Evolutionary conservation across 2,797 vertebrate genomes (phyloP), one percentile per base, ranked within the genome.

Genomic region (Babyrousa celebensis): DNA sequence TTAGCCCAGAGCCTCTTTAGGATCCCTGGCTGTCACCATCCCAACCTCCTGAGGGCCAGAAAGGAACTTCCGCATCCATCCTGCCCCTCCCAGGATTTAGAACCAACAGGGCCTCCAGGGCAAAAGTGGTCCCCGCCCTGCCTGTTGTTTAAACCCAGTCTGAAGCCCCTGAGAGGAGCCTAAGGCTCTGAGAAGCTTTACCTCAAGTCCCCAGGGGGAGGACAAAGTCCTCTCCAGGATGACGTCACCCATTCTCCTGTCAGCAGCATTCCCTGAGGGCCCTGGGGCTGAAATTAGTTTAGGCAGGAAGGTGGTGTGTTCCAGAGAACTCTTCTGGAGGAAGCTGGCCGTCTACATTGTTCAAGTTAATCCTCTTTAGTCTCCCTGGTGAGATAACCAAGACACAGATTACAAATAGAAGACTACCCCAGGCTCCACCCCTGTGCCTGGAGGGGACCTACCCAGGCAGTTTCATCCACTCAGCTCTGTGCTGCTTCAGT

Each of bases 41-140:
- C 58, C 16, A 52, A 17, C 58, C 15, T 8, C 18, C 11, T 27
- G 52, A n/a, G 15, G 25, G 21, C 48, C 58, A 18, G 9, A n/a
- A 18, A 67, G 65, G n/a, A 27, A 29, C 68, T 18, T 15, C 29
- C 29, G 5, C 9, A 48, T 48, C n/a, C 40, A 1, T 12, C 36
- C 14, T 6, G 14, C 25, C 68, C 74, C 63, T 70, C 63, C 75
- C 32, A 27, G 20, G 23, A 14, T 21, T 32, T 21, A 32, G 86
- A 54, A 27, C 43, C n/a, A 56, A 21, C 8, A 40, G n/a, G 15
- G 54, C 6, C 23, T 9, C 60, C 62, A 63, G 63, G 54, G 63
- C 6, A 40, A 58, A 40, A 40, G n/a, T 6, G 17, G 4, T 52
- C 20, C 3, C 17, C 0, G 0, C 29, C 56, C 5, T 16, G 27